A percentile compares a stretch with the other conserved stretches of the same genome.
Evolutionary conservation across 2,797 vertebrate species (phyloP).

Genomic region (Labroides dimidiatus): DNA sequence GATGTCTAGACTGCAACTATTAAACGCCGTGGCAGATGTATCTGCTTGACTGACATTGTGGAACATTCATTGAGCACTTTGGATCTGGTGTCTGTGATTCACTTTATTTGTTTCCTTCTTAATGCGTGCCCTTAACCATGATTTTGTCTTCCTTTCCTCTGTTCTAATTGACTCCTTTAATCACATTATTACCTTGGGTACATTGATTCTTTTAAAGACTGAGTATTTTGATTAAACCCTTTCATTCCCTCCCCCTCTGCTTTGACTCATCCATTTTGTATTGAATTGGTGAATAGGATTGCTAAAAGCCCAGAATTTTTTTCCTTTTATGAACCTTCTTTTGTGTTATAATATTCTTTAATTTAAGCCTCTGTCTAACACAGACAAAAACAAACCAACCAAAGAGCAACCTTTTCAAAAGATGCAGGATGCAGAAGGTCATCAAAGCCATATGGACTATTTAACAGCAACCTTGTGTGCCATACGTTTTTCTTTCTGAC

Average conservation of each 20-base stretch:
- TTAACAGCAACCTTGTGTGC: background rate
- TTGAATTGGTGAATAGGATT: constrained; percentile 3
- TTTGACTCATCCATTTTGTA: constrained; percentile 9
- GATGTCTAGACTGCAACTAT: constrained; percentile 72
- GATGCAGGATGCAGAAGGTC: background rate
- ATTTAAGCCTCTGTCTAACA: background rate
- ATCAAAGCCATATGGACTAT: background rate
- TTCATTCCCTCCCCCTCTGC: constrained; percentile 2
- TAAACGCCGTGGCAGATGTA: constrained; percentile 60
- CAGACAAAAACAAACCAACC: background rate
- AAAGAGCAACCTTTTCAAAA: background rate
- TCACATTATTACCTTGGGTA: constrained; percentile 19
- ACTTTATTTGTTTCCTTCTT: constrained; percentile 38
- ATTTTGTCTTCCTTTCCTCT: constrained; percentile 16
- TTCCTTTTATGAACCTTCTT: background rate
- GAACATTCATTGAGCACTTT: constrained; percentile 53
- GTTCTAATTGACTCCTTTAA: constrained; percentile 40
- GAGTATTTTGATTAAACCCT: constrained; percentile 19
- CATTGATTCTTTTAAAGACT: constrained; percentile 28
- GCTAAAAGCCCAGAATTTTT: background rate
- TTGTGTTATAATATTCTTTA: background rate
- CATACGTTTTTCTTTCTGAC: constrained; percentile 3
- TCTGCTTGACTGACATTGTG: constrained; percentile 65
- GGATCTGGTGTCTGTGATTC: constrained; percentile 37
- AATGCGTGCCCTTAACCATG: constrained; percentile 4